Conservation (phyloP, 2,888 invertebrate genomes). For the Norana najaformis region DNA sequence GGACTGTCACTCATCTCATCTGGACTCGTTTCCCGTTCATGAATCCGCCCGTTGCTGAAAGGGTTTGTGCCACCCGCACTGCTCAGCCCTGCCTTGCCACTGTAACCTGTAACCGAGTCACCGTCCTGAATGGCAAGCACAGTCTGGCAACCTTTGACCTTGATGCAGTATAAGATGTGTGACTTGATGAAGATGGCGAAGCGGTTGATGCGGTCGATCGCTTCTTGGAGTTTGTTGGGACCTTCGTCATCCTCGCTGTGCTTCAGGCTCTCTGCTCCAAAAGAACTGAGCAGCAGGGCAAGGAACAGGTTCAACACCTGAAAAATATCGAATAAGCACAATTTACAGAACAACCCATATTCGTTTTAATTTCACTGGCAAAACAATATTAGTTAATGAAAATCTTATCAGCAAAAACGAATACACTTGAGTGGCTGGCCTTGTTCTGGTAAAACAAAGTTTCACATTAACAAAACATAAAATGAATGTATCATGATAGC, state of each 20-base stretch:
- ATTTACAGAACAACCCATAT: neutral
- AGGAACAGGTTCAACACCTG: constrained; percentile 98
- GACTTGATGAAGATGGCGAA: constrained; percentile 45
- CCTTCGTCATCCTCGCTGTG: constrained; percentile 76
- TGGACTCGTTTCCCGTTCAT: constrained; percentile 38
- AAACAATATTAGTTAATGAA: no score
- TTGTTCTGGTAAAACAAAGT: no score
- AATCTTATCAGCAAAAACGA: no score
- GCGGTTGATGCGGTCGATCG: constrained; percentile 83
- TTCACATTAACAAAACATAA: no score
- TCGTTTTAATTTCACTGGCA: no score
- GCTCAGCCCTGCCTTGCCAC: constrained; percentile 15
- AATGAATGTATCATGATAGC: no score
- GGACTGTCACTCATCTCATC: constrained; percentile 31
- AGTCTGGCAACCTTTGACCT: constrained; percentile 46
- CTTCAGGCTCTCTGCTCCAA: constrained; percentile 88
- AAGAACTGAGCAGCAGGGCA: constrained; percentile 97
- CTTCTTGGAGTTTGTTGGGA: constrained; percentile 96
- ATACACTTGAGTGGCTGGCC: no score
- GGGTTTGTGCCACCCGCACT: neutral
- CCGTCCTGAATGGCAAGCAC: neutral
- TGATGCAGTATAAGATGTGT: constrained; percentile 55
- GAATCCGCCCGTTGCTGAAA: constrained; percentile 42
- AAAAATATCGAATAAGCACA: constrained; percentile 25
- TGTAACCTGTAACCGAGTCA: constrained; percentile 2